Evolutionary conservation across 2,797 vertebrate species (phyloP).

Genomic region (Diceros bicornis): DNA sequence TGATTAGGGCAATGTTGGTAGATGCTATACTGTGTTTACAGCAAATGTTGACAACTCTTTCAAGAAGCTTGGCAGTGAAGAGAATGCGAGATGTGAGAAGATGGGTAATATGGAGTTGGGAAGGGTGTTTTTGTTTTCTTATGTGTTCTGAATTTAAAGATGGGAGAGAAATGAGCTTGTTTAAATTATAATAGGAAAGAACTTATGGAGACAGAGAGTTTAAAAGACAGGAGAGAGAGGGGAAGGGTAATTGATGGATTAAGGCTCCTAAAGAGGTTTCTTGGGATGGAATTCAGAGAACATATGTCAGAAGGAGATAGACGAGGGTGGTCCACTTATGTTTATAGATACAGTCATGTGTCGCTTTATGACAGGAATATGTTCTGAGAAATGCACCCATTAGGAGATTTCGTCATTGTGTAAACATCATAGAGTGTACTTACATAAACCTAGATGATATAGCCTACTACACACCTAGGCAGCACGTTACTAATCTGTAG

Average conservation of each 20-base stretch:
- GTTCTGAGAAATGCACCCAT: too few species aligned
- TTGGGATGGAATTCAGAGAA: not conserved
- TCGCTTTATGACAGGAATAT: too few species aligned
- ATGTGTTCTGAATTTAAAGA: not conserved
- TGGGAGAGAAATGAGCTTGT: not conserved
- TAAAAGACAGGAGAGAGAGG: not conserved
- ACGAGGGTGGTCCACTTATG: not conserved
- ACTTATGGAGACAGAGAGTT: not conserved
- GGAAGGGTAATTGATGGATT: not conserved
- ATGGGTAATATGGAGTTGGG: not conserved
- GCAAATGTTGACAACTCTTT: not conserved
- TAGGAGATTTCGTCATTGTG: too few species aligned
- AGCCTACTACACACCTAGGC: too few species aligned
- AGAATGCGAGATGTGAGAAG: not conserved
- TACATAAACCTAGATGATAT: too few species aligned
- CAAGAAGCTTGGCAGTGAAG: not conserved
- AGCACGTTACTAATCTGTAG: too few species aligned
- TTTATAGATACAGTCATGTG: too few species aligned
- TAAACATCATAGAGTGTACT: too few species aligned
- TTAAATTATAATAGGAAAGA: conserved; percentile 31
- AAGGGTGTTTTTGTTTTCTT: not conserved
- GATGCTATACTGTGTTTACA: not conserved
- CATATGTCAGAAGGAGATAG: not conserved
- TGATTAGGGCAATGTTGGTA: not conserved
- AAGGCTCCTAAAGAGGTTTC: not conserved